Evolutionary conservation across 2,797 vertebrate species (phyloP).

Genomic region (Platalea minor): DNA sequence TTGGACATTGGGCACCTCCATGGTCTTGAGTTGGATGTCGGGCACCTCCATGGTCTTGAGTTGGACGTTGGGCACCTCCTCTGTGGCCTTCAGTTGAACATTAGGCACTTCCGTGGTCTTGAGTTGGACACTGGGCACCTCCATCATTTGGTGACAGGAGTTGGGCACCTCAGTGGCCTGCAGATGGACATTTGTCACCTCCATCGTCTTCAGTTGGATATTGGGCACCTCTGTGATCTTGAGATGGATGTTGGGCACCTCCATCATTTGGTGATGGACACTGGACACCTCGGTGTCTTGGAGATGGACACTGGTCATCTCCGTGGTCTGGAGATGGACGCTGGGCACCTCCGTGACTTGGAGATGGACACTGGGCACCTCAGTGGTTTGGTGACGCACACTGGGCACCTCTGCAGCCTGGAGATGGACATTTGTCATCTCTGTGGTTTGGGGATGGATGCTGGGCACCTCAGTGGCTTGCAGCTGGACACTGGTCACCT

Average conservation of each 20-base stretch:
- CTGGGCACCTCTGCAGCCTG: background rate
- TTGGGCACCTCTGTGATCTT: background rate
- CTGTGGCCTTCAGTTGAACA: background rate
- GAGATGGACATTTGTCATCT: background rate
- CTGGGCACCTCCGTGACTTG: background rate
- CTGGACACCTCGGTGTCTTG: background rate
- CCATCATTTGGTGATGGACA: background rate
- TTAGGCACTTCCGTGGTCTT: background rate
- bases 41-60: background rate
- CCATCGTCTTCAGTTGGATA: background rate
- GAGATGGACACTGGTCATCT: background rate
- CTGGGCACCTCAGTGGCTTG: background rate
- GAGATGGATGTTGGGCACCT: background rate
- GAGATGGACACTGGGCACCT: background rate
- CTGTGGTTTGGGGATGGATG: background rate
- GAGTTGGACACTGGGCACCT: background rate
- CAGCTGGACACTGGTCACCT: background rate
- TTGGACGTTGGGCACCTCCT: background rate
- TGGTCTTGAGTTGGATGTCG: background rate
- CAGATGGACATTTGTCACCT: background rate
- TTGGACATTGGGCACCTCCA: background rate
- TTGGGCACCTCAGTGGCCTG: background rate
- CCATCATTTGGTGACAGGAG: background rate
- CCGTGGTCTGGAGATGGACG: background rate
- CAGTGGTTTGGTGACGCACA: background rate